Evolutionary conservation across 2,888 invertebrate species (phyloP).

Genomic region (Tenthredo notha): DNA sequence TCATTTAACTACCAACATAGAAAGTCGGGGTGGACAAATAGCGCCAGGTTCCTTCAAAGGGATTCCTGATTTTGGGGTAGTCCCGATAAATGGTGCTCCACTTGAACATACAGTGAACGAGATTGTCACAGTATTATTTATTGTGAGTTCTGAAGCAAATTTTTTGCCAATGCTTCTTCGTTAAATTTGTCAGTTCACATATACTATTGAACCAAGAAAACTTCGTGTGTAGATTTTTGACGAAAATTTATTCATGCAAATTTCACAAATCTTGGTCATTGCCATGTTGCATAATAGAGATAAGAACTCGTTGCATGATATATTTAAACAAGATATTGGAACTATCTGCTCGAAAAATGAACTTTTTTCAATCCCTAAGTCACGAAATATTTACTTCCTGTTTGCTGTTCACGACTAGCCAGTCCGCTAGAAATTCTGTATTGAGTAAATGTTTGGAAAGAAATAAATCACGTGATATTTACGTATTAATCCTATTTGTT

Average conservation of each 20-base stretch:
- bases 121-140: constrained; percentile 86
- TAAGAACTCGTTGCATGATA: too few relatives aligned
- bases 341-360: too few relatives aligned
- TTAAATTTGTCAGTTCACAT: neutral
- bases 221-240: too few relatives aligned
- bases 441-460: neutral
- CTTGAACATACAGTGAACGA: constrained; percentile 80
- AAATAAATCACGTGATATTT: neutral
- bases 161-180: neutral
- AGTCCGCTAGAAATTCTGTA: neutral
- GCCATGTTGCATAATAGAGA: too few relatives aligned
- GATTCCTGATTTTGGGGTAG: constrained; percentile 84
- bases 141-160: constrained; percentile 79
- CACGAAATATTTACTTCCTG: neutral
- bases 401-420: neutral
- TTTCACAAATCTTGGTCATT: too few relatives aligned
- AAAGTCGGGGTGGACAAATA: constrained; percentile 81
- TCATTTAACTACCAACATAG: constrained; percentile 79
- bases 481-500: neutral
- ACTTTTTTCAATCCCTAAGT: neutral
- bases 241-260: too few relatives aligned
- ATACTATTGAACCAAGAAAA: neutral
- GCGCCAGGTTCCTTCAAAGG: constrained; percentile 79
- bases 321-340: too few relatives aligned
- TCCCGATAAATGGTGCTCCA: constrained; percentile 80